Evolutionary conservation across 2,113 vertebrate genomes (phyloP), one percentile per base, ranked within the genome.

Genomic region (Dipodomys merriami): DNA sequence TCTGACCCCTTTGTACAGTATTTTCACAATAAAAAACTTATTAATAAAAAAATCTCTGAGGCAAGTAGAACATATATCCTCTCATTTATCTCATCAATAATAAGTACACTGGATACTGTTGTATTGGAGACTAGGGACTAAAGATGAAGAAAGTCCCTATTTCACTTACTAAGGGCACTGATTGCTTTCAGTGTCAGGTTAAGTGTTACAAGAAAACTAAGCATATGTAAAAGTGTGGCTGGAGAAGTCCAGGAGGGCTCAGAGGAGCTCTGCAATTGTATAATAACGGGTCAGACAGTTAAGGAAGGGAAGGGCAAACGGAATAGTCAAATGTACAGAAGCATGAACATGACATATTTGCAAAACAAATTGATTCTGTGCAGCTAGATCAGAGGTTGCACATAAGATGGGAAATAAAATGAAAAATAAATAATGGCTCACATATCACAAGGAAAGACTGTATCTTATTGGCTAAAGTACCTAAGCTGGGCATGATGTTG

Each of bases 1-100:
- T 6, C 39, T 39, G 39, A 39, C 39, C 39, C 39, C 39, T 39
- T 39, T 39, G 39, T 39, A 39, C 39, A 39, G 39, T 39, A 39
- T 39, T 39, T 39, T 39, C 39, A 39, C 39, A 39, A 39, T 39
- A 39, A 39, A 39, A 39, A 39, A 39, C 39, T 39, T 39, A 39
- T 39, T 39, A 39, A 39, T 10, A 90, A 39, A 39, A 39, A 39
- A 39, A 39, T 39, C 64, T 91, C 35, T 72, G 62, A 96, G 30
- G 27, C 18, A 95, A 73, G 62, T 57, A 57, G 33, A 82, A 82
- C 7, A 65, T 46, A 30, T 27, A 46, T 60, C 82, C 84, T 74
- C 60, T 92, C 20, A 71, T 12, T 68, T 73, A 62, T 69, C 44
- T 9, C 11, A 93, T 80, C 72, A 91, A 79, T 88, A 91, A 92